A percentile compares a stretch with the other conserved stretches of the same genome.
Conservation (phyloP, 2,797 vertebrate species). For the Coregonus ussuriensis region DNA sequence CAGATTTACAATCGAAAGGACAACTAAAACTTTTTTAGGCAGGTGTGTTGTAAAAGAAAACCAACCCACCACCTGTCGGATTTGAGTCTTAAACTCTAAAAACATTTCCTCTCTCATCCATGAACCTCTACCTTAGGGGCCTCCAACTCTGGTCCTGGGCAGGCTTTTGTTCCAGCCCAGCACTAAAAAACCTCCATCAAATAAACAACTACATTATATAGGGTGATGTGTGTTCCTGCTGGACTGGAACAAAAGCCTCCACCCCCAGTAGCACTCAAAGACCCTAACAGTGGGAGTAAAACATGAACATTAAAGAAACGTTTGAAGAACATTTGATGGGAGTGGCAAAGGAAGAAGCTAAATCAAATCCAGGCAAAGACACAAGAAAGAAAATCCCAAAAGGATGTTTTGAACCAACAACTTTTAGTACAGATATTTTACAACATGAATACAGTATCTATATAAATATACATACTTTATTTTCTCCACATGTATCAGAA, state of each 20-base stretch:
- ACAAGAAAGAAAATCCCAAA: slow-evolving; percentile 52
- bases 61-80: slow-evolving; percentile 66
- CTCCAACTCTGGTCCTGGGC: background rate
- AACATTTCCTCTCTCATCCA: slow-evolving; percentile 59
- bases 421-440: slow-evolving; percentile 73
- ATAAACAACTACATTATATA: background rate
- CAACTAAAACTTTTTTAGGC: slow-evolving; percentile 87
- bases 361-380: slow-evolving; percentile 51
- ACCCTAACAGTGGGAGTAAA: slow-evolving; percentile 27
- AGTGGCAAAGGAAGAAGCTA: slow-evolving; percentile 52
- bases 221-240: background rate
- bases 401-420: slow-evolving; percentile 55
- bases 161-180: background rate
- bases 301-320: slow-evolving; percentile 53
- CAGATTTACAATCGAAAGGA: slow-evolving; percentile 90
- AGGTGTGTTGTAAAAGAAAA: slow-evolving; percentile 55
- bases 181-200: background rate
- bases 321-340: slow-evolving; percentile 44
- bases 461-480: slow-evolving; percentile 72
- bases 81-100: slow-evolving; percentile 43
- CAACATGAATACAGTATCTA: slow-evolving; percentile 75
- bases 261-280: background rate
- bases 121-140: slow-evolving; percentile 43
- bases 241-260: background rate
- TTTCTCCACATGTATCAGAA: slow-evolving; percentile 67